A percentile compares a stretch with the other conserved stretches of the same genome.
phyloP scores from a whole-genome alignment of 1,140 invertebrate genomes.

The Macrosteles quadrilineatus region DNA sequence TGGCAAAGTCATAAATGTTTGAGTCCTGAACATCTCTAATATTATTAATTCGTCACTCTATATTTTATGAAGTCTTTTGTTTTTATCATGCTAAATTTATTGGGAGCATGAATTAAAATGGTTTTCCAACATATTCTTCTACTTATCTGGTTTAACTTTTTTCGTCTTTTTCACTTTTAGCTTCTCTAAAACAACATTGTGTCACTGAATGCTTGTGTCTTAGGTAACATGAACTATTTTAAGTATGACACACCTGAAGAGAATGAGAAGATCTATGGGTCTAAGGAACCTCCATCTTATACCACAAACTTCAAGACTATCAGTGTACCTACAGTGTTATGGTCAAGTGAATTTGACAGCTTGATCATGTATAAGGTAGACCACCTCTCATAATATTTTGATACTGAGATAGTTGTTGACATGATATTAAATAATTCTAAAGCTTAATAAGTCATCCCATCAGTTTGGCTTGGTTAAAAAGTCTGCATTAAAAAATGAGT shows the following conservation, averaged over 20 bases:
- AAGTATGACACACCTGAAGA: neutral
- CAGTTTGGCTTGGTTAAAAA: no score
- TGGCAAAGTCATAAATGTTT: no score
- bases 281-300: neutral
- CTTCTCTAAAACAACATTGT: no score
- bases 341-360: neutral
- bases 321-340: neutral
- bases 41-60: no score
- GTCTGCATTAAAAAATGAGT: neutral
- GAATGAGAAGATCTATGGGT: neutral
- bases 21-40: no score
- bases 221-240: slow-evolving; percentile 4
- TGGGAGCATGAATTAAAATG: no score
- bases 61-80: no score
- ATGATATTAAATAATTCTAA: neutral
- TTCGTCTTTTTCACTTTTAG: no score
- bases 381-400: neutral
- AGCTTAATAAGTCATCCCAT: neutral
- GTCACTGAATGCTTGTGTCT: no score
- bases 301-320: neutral
- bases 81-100: no score
- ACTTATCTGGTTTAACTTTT: no score
- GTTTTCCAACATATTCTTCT: no score
- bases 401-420: neutral
- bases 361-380: neutral